Base-by-base conservation (phyloP, 1,140 invertebrate species). In the Heliothis subflexa region DNA sequence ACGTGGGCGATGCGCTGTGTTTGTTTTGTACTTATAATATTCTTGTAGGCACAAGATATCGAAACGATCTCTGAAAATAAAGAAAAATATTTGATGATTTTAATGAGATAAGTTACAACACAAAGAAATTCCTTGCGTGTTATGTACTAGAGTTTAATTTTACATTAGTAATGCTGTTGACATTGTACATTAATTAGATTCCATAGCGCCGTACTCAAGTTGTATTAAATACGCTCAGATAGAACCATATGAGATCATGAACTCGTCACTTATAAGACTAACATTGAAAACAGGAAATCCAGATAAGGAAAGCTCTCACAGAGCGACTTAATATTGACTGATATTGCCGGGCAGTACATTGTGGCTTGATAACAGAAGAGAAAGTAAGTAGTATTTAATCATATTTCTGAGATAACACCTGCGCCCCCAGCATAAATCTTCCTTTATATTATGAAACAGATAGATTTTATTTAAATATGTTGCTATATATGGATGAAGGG, bases 21-120 rank as follows among this genome's bases (percentile, higher is more conserved):
- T 92, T 91, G 86, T 86, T 89, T 84, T 86, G 83, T 85, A 91
- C 92, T 91, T 90, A 86, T 89, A 92, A 91, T 91, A 90, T 90
- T 90, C 92, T 93, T 92, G 92, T 92, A 82, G 91, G 82, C 83
- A 92, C 88, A 91, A 90, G 91, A 92, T 92, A 93, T 90, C 81
- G 85, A 87, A 91, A 90, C 86, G 87, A 90, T 93, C 87, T 92
- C 92, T 94, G 92, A 86, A 94, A 94, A 91, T 92, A 91, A 86
- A 85, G 85, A 89, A 81, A 81, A 82, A 89, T 88, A 84, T 83
- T 84, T 86, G 78, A 86, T 91, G 52, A 86, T 81, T 84, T 21
- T 72, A 62, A 72, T 28, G 57, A 50, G 68, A 72, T 78, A 54
- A 71, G 54, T 50, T 25, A 61, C 12, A 72, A 40, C 47, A 78